A percentile compares a stretch with the other conserved stretches of the same genome.
Evolutionary conservation across 2,797 vertebrate genomes (phyloP).

Genomic region (Chaunax sp.): DNA sequence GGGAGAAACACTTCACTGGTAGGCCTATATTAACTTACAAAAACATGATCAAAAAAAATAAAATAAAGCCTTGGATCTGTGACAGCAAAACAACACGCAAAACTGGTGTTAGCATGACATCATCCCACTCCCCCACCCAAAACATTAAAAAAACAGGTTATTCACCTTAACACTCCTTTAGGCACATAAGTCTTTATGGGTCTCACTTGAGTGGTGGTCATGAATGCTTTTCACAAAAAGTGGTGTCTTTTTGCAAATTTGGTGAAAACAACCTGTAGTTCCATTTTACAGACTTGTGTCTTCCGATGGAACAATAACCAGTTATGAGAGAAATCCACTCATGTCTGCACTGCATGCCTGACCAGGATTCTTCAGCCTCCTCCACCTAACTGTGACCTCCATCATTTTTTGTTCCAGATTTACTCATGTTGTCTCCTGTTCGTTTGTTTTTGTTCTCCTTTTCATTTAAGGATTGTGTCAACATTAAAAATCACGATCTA

Average conservation of each 20-base stretch:
- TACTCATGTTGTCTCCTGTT: slow-evolving; percentile 17
- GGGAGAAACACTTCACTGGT: slow-evolving; percentile 74
- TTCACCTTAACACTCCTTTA: slow-evolving; percentile 77
- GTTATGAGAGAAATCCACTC: slow-evolving; percentile 45
- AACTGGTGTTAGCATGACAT: slow-evolving; percentile 58
- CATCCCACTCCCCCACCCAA: slow-evolving; percentile 18
- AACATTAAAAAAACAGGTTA: slow-evolving; percentile 27
- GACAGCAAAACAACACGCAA: slow-evolving; percentile 56
- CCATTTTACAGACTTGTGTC: slow-evolving; percentile 46
- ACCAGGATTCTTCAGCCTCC: slow-evolving; percentile 53
- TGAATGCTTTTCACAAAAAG: slow-evolving; percentile 74
- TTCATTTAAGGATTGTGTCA: slow-evolving; percentile 58
- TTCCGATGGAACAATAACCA: slow-evolving; percentile 53
- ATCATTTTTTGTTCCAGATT: slow-evolving; percentile 52
- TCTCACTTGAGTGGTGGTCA: slow-evolving; percentile 73
- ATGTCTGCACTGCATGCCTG: slow-evolving; percentile 59
- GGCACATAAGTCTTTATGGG: slow-evolving; percentile 83
- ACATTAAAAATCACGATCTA: slow-evolving; percentile 77
- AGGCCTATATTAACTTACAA: slow-evolving; percentile 71
- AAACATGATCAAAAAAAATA: slow-evolving; percentile 67
- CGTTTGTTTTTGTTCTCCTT: slow-evolving; percentile 18
- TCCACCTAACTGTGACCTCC: slow-evolving; percentile 49
- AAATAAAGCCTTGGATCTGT: slow-evolving; percentile 69
- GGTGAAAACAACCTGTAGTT: slow-evolving; percentile 49
- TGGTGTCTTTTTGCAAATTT: slow-evolving; percentile 52